phyloP scores from a whole-genome alignment of 2,113 vertebrate species.

The Apteryx owenii region DNA sequence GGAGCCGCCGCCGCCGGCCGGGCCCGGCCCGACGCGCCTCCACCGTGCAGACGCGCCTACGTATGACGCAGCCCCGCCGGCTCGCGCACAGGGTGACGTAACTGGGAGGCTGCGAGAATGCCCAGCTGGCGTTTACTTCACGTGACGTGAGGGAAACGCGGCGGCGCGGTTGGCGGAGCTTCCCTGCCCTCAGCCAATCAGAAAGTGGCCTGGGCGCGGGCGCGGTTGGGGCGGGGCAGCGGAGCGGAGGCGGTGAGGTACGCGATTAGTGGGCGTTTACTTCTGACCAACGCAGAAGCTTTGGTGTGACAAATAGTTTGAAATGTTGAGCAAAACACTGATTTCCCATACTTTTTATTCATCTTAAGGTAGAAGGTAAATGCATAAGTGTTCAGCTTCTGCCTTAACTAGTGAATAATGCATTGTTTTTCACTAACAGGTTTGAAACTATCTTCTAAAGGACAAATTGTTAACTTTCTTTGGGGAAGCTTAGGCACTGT shows the following conservation, averaged over 20 bases:
- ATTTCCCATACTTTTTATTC: no score
- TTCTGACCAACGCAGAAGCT: no score
- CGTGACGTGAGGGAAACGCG: not conserved
- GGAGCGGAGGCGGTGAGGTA: no score
- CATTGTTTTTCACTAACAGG: not conserved
- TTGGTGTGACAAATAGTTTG: no score
- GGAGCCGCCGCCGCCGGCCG: not conserved
- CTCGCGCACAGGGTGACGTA: not conserved
- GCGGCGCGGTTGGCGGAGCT: not conserved
- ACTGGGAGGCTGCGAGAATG: no score
- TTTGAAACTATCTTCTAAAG: not conserved
- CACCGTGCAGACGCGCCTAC: no score
- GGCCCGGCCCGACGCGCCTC: no score
- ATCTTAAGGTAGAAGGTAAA: no score
- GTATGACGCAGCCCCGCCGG: not conserved
- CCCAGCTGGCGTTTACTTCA: not conserved
- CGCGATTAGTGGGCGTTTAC: no score
- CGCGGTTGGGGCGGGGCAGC: not conserved
- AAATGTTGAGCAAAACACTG: no score
- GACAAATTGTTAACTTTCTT: not conserved
- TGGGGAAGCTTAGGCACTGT: not conserved
- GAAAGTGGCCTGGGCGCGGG: not conserved
- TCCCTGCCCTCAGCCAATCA: not conserved
- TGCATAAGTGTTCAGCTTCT: not conserved
- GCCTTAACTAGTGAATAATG: not conserved